Base-by-base conservation (phyloP, 2,888 invertebrate genomes). In the Polia nebulosa region DNA sequence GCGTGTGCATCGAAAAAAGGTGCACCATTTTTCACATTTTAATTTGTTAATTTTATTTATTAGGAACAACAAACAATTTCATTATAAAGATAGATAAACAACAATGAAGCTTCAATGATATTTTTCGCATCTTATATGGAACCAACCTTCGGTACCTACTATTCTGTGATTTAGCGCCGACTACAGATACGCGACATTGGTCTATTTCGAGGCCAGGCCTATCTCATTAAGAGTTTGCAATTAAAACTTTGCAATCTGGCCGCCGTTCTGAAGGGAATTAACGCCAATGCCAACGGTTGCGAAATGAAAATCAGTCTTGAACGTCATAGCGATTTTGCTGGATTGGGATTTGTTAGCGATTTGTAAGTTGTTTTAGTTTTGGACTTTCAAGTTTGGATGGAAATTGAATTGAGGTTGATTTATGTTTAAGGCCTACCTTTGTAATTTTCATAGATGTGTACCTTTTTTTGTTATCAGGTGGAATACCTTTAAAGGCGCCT, bases 201-300 rank as follows among this genome's bases (percentile, higher is more conserved):
- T 83, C 85, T 88, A 87, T 88, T 89, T 87, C 85, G 86, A 88
- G 85, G 82, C 85, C 86, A 85, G 85, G 89, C 88, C 89, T 87
- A 88, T 88, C 91, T 93, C 92, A 93, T 93, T 93, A 93, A 89
- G 91, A 90, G 91, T 89, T 91, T 85, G 91, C 92, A 93, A 93
- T 94, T 94, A 94, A 94, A 93, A 94, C 91, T 93, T 94, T 77
- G 85, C 82, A 88, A 89, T 91, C 90, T 89, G 89, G 89, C 88
- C 84, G 85, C 86, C 84, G 86, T 87, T 89, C 88, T 85, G 85
- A 78, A 84, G 83, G 86, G 87, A 85, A 89, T 91, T 88, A 87
- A 89, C 85, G 87, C 83, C 89, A 86, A 87, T 87, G 87, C 82
- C 86, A 87, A 87, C 87, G 87, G 83, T 89, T 82, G 85, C 86